Base-by-base conservation (phyloP, 2,888 invertebrate species). In the Melanostoma scalare region DNA sequence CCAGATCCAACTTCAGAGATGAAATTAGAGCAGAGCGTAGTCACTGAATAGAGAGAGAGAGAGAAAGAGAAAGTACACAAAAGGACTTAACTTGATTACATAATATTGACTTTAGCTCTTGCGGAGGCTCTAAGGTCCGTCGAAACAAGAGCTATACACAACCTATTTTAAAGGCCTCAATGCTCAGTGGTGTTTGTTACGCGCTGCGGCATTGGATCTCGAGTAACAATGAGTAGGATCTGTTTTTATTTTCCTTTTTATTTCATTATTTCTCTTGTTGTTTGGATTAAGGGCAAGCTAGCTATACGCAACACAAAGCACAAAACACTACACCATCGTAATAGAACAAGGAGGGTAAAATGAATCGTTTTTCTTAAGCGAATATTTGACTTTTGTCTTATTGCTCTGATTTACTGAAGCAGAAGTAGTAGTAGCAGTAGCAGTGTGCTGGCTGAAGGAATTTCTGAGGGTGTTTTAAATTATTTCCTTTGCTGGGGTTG, bases 361-460 rank as follows among this genome's bases (percentile, higher is more conserved):
- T 20, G 58, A 71, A 77, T 71, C 71, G 38, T 35, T 35, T 63
- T 50, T 63, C 48, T 30, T 50, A 55, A 60, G 65, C 5, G 53
- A 60, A 42, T 69, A 56, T 75, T 80, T 80, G 75, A 80, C 69
- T 75, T 71, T 65, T 65, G 75, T 75, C 75, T 80, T 69, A 75
- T 80, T 75, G 74, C 71, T 44, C 69, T 74, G 79, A 79, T 68
- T 79, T 67, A 60, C 48, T 63, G 50, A 58, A 42, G 38, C 63
- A 61, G 46, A 46, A 61, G 40, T 69, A 35, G 44, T 56, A 61
- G 52, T 38, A 10, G 40, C 33, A 46, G 3, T 30, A 31, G 10
- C 31, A n/a, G n/a, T n/a, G n/a, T 31, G 33, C 31, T 42, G 10
- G 35, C 42, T 31, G 6, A 46, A 44, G 31, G 6, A 56, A 55